Evolutionary conservation across 1,140 invertebrate species (phyloP).

Genomic region (Diplogasteroides magnus): DNA sequence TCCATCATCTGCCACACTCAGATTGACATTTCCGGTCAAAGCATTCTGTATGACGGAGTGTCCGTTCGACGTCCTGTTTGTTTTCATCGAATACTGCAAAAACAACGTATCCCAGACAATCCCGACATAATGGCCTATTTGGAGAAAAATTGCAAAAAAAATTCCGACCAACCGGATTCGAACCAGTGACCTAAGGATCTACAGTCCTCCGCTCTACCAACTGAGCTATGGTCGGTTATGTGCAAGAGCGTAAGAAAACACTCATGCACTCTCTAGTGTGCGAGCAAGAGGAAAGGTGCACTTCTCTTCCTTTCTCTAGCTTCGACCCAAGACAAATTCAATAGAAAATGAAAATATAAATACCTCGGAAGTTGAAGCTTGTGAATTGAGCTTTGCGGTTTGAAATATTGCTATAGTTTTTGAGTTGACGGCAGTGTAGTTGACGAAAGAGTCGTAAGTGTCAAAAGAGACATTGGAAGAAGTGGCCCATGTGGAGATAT

Average conservation of each 20-base stretch:
- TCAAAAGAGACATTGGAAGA: not conserved
- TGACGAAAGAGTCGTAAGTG: not conserved
- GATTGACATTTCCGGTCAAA: not conserved
- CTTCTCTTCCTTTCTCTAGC: not conserved
- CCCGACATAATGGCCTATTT: not conserved
- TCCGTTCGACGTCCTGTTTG: not conserved
- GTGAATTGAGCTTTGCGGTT: not conserved
- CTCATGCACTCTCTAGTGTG: not conserved
- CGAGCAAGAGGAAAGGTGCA: not conserved
- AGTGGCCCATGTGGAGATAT: not conserved
- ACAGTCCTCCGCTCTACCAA: constrained; percentile 44
- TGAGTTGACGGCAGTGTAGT: not conserved
- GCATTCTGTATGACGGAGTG: not conserved
- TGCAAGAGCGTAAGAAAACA: not conserved
- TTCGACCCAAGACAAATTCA: not conserved
- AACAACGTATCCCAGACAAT: not conserved
- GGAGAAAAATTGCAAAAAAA: not conserved
- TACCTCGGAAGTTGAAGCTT: not conserved
- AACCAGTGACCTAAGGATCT: constrained; percentile 11
- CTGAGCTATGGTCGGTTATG: constrained; percentile 30
- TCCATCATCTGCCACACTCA: not conserved
- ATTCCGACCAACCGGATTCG: not conserved
- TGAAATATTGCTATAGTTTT: not conserved
- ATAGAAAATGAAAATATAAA: not conserved
- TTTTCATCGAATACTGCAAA: not conserved